phyloP scores from a whole-genome alignment of 2,888 invertebrate species.

The Cheilosia urbana region DNA sequence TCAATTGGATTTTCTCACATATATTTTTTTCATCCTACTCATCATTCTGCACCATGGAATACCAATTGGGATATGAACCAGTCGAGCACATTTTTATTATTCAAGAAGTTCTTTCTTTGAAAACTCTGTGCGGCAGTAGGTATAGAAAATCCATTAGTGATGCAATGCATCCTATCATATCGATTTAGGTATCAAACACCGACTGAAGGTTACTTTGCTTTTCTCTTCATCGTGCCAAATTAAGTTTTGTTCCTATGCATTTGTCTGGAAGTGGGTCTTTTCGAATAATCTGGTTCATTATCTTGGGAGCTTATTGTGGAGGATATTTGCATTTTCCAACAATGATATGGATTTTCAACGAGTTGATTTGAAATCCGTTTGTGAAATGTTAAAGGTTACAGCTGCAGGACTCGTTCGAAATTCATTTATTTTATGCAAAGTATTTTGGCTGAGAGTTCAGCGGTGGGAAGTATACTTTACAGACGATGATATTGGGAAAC shows the following conservation, averaged over 20 bases:
- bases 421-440: not conserved
- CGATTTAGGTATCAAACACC: slow-evolving; percentile 17
- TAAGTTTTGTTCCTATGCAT: slow-evolving; percentile 23
- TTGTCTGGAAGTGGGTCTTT: slow-evolving; percentile 14
- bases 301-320: slow-evolving; percentile 12
- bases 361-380: slow-evolving; percentile 23
- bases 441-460: too few relatives aligned
- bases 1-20: slow-evolving; percentile 28
- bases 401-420: too few relatives aligned
- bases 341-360: not conserved
- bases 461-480: not conserved
- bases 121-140: not conserved
- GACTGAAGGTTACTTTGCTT: not conserved
- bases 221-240: not conserved
- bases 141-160: slow-evolving; percentile 37
- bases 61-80: slow-evolving; percentile 42
- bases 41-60: slow-evolving; percentile 28
- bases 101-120: slow-evolving; percentile 18
- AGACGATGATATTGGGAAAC: not conserved
- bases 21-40: slow-evolving; percentile 15
- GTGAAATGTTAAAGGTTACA: slow-evolving; percentile 2
- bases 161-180: slow-evolving; percentile 45
- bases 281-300: slow-evolving; percentile 27
- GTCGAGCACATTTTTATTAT: slow-evolving; percentile 40
- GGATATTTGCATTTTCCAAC: slow-evolving; percentile 31